Percentiles rank a stretch among this genome's conserved stretches.
Evolutionary conservation across 2,797 vertebrate species (phyloP).

Genomic region (Acipenser oxyrinchus): DNA sequence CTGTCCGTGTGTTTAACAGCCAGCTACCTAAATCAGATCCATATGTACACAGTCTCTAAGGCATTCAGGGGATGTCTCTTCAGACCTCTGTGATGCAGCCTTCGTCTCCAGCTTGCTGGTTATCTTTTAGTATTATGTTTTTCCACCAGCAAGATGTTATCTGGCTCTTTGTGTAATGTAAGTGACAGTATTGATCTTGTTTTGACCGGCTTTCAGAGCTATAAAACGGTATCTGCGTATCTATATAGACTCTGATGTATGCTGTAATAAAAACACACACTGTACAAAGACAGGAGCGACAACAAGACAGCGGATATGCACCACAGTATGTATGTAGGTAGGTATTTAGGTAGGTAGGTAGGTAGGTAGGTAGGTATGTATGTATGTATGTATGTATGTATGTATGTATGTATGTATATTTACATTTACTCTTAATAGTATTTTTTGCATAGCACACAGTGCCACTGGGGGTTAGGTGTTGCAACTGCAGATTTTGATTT

Average conservation of each 20-base stretch:
- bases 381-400: no score
- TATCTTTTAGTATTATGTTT: neutral
- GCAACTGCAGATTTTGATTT: no score
- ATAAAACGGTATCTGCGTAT: slow-evolving; percentile 11
- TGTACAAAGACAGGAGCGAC: neutral
- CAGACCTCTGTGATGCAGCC: neutral
- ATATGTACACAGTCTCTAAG: neutral
- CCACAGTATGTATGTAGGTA: no score
- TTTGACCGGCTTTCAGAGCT: slow-evolving; percentile 11
- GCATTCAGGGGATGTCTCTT: neutral
- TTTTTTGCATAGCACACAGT: no score
- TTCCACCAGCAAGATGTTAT: slow-evolving; percentile 18
- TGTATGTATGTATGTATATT: no score
- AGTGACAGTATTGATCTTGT: slow-evolving; percentile 19
- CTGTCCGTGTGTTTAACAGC: neutral
- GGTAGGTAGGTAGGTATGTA: no score
- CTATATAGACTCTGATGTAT: slow-evolving; percentile 1
- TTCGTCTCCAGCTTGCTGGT: neutral
- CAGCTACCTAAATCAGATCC: no score
- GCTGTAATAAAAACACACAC: slow-evolving; percentile 1
- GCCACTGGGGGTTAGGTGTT: no score
- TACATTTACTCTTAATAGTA: no score
- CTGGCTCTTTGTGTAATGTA: slow-evolving; percentile 8
- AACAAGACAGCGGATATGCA: neutral
- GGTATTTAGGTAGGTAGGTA: no score